Conservation (phyloP, 2,113 vertebrate species). For the Felis chaus region DNA sequence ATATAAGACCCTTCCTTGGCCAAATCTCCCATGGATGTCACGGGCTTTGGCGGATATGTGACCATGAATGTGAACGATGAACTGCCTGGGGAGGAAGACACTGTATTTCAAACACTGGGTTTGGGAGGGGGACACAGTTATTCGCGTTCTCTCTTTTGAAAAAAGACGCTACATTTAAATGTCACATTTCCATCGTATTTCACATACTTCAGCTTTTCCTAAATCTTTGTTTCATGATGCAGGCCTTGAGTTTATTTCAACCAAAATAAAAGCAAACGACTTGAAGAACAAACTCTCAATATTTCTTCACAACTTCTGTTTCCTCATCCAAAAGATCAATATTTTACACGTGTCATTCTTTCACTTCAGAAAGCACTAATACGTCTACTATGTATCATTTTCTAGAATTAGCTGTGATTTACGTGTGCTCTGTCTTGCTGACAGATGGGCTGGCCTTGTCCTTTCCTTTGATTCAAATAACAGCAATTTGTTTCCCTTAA, state of each 20-base stretch:
- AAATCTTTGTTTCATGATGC: not conserved
- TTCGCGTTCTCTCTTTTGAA: not conserved
- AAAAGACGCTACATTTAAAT: not conserved
- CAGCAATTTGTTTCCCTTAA: slow-evolving; percentile 34
- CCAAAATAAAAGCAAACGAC: slow-evolving; percentile 16
- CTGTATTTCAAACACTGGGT: not conserved
- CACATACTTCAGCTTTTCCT: not conserved
- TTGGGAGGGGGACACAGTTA: not conserved
- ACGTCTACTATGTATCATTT: not conserved
- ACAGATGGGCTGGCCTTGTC: not conserved
- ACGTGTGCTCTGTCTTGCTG: not conserved
- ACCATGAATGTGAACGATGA: not conserved
- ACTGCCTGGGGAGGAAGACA: not conserved
- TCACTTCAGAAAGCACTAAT: not conserved
- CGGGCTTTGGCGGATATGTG: not conserved
- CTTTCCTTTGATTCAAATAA: slow-evolving; percentile 39
- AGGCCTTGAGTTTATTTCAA: slow-evolving; percentile 32
- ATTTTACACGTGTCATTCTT: not conserved
- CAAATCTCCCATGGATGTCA: not conserved
- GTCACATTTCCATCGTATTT: not conserved
- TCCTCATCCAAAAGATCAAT: not conserved
- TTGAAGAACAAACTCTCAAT: slow-evolving; percentile 2
- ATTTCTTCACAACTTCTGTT: not conserved
- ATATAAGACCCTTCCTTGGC: not conserved
- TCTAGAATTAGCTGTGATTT: slow-evolving; percentile 7